Evolutionary conservation across 2,888 invertebrate genomes (phyloP).

Genomic region (Luperina testacea): DNA sequence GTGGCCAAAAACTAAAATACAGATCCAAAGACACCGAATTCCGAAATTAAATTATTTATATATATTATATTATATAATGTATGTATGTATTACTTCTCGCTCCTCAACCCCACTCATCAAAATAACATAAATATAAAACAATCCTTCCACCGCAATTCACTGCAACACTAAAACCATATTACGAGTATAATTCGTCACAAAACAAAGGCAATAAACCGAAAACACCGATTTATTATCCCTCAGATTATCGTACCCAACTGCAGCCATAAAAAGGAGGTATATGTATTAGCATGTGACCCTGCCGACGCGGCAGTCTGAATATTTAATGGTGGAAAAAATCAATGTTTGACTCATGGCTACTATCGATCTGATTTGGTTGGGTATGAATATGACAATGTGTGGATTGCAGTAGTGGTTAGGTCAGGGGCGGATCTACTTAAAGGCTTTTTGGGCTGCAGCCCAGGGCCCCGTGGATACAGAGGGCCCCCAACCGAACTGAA

Average conservation of each 20-base stretch:
- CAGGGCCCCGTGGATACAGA: no score
- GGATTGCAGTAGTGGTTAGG: background rate
- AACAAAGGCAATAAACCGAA: slow-evolving; percentile 50
- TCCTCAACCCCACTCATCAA: slow-evolving; percentile 12
- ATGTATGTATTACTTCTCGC: background rate
- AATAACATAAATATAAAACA: background rate
- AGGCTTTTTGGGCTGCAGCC: no score
- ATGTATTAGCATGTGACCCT: slow-evolving; percentile 58
- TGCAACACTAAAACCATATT: slow-evolving; percentile 22
- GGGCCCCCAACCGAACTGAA: no score
- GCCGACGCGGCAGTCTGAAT: slow-evolving; percentile 56
- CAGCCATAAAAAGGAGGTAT: slow-evolving; percentile 46
- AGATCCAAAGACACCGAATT: no score
- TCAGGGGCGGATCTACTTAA: no score
- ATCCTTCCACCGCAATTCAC: background rate
- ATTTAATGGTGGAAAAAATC: slow-evolving; percentile 64
- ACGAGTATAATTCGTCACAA: slow-evolving; percentile 30
- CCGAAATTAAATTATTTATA: no score
- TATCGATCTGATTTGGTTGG: slow-evolving; percentile 44
- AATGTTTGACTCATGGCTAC: slow-evolving; percentile 57
- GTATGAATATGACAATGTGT: slow-evolving; percentile 38
- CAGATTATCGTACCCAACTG: slow-evolving; percentile 49
- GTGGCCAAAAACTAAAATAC: no score
- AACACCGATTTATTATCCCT: slow-evolving; percentile 46
- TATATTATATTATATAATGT: no score